Conservation (phyloP, 2,113 vertebrate genomes). For the Loxodonta africana region DNA sequence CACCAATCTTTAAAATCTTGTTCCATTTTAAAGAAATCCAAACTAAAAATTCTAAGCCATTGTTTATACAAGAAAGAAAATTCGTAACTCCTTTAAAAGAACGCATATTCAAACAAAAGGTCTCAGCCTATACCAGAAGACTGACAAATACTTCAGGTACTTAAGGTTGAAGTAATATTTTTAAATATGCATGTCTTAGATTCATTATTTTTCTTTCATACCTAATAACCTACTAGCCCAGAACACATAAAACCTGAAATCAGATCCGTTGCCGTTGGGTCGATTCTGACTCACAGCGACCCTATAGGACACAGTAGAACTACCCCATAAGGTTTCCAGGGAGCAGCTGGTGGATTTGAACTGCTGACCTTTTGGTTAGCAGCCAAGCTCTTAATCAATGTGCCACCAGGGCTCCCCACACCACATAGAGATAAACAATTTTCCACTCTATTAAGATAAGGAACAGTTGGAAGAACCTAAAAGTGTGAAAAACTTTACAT, state of each 20-base stretch:
- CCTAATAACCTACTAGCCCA: background rate
- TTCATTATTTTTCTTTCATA: background rate
- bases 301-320: no score
- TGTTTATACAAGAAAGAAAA: background rate
- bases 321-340: no score
- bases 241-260: no score
- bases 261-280: no score
- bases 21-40: conserved; percentile 16
- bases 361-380: no score
- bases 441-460: background rate
- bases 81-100: background rate
- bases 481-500: background rate
- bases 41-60: background rate
- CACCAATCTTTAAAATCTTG: background rate
- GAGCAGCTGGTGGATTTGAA: no score
- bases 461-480: background rate
- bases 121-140: background rate
- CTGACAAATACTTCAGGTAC: background rate
- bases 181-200: background rate
- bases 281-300: no score
- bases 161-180: background rate
- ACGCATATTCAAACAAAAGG: background rate
- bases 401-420: background rate
- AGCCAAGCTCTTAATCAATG: no score
- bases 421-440: background rate